Base-by-base conservation (phyloP, 1,140 invertebrate species). In the Colletes gigas region DNA sequence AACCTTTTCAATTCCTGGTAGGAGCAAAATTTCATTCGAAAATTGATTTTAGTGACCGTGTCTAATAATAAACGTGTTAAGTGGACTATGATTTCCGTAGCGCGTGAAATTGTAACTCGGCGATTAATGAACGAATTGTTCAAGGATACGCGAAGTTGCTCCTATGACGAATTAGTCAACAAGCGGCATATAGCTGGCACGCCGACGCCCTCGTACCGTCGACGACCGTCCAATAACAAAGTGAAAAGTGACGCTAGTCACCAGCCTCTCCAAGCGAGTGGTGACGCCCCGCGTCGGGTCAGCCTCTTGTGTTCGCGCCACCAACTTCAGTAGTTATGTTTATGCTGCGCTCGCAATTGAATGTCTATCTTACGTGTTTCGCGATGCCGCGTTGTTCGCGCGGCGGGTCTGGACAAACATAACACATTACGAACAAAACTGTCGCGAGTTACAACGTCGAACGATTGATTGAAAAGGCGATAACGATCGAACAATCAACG, bases 241-340 rank as follows among this genome's bases (percentile, higher is more conserved):
- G 78, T 79, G 83, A 88, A 89, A 89, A 87, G 87, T 85, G 78
- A 86, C 79, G 68, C 72, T 81, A 83, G 86, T 78, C 87, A 68
- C 79, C 80, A 68, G 75, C 84, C 87, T 88, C 87, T 88, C 54
- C 65, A 66, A 62, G 55, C 73, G 83, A 88, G 84, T 87, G 88
- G 88, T 86, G 78, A 89, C 88, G 88, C 87, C 87, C 87, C 88
- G 77, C 69, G 83, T 60, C 77, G 83, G 81, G 83, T 85, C 85
- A 88, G 88, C 75, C 88, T 87, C 81, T 83, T 79, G 69, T 68
- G 57, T 82, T 55, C 81, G 78, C 66, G 60, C 74, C 59, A 50
- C 81, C 54, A 30, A 55, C 59, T 52, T 62, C 62, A 67, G 52
- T 83, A 88, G 88, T 88, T 85, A 87, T 86, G 88, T 88, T 88